A percentile compares a stretch with the other conserved stretches of the same genome.
These are phyloP conservation scores for Prostheceraeus crozeri DNA, from an alignment of 2,888 invertebrate species.

Conservation along the genomic window DNA sequence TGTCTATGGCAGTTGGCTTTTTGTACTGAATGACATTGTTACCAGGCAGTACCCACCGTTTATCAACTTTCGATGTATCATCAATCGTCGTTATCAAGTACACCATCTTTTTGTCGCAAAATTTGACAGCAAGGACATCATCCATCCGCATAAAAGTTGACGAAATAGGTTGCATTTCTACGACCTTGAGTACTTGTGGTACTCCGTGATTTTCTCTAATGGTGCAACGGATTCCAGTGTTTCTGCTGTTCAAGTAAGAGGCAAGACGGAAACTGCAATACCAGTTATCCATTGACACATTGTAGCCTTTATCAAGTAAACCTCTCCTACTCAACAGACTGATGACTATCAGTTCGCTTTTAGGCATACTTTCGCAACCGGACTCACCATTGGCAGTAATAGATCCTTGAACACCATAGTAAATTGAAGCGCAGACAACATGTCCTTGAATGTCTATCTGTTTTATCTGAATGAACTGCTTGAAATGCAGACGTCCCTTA, in stretches of 20 bases:
- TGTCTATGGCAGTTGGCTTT: neutral
- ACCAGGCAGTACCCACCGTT: neutral
- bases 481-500: no score
- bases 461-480: no score
- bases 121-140: neutral
- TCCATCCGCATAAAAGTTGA: slow-evolving; percentile 10
- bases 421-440: no score
- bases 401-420: no score
- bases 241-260: slow-evolving; percentile 3
- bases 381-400: no score
- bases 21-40: neutral
- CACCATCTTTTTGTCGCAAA: slow-evolving; percentile 21
- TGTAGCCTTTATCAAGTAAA: slow-evolving; percentile 25
- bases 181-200: neutral
- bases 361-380: no score
- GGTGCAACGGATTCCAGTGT: slow-evolving; percentile 15
- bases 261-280: slow-evolving; percentile 18
- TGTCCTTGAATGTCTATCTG: no score
- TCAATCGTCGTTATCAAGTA: slow-evolving; percentile 10
- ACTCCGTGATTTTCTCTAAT: slow-evolving; percentile 4
- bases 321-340: slow-evolving; percentile 1
- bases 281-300: slow-evolving; percentile 16
- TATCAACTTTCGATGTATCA: neutral
- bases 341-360: neutral
- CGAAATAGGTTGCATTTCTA: slow-evolving; percentile 2